phyloP scores from a whole-genome alignment of 2,888 invertebrate genomes.

The Drosophila prolongata region DNA sequence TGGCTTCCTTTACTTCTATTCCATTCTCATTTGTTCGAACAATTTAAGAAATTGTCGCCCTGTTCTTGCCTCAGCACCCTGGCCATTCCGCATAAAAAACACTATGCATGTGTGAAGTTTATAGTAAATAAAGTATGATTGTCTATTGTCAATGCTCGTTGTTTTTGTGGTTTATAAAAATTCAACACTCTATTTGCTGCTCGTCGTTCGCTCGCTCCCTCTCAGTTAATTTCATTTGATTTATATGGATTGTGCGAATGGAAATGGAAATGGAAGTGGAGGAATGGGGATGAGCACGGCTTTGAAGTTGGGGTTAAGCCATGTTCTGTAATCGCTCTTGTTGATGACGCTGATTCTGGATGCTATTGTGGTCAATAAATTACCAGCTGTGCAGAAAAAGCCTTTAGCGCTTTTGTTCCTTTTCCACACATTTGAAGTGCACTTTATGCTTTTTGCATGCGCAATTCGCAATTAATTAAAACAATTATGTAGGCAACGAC shows the following conservation, averaged over 20 bases:
- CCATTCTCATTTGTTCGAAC: slow-evolving; percentile 65
- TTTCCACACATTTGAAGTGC: slow-evolving; percentile 73
- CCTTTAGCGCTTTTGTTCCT: slow-evolving; percentile 59
- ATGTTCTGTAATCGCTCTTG: slow-evolving; percentile 50
- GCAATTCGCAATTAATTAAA: slow-evolving; percentile 78
- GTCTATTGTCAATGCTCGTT: slow-evolving; percentile 42
- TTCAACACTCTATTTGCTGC: slow-evolving; percentile 57
- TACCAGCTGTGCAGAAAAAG: slow-evolving; percentile 68
- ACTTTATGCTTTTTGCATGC: slow-evolving; percentile 74
- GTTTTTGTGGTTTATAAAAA: slow-evolving; percentile 59
- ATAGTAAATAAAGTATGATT: slow-evolving; percentile 65
- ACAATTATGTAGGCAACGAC: slow-evolving; percentile 63
- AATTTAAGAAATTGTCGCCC: slow-evolving; percentile 75
- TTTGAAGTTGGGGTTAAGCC: slow-evolving; percentile 38
- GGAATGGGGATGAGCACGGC: slow-evolving; percentile 10
- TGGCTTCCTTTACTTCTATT: slow-evolving; percentile 35
- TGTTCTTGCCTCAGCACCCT: slow-evolving; percentile 27
- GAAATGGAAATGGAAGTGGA: slow-evolving; percentile 5
- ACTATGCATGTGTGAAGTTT: slow-evolving; percentile 55
- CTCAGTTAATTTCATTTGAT: slow-evolving; percentile 71
- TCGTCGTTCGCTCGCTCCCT: slow-evolving; percentile 10
- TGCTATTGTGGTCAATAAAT: slow-evolving; percentile 69
- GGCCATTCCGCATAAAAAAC: slow-evolving; percentile 18
- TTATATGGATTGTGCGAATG: slow-evolving; percentile 51
- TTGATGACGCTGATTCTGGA: slow-evolving; percentile 34